Percentiles rank a stretch among this genome's conserved stretches.
These are phyloP conservation scores for Ochotona curzoniae DNA, from an alignment of 2,113 vertebrate species.

Conservation along the genomic window DNA sequence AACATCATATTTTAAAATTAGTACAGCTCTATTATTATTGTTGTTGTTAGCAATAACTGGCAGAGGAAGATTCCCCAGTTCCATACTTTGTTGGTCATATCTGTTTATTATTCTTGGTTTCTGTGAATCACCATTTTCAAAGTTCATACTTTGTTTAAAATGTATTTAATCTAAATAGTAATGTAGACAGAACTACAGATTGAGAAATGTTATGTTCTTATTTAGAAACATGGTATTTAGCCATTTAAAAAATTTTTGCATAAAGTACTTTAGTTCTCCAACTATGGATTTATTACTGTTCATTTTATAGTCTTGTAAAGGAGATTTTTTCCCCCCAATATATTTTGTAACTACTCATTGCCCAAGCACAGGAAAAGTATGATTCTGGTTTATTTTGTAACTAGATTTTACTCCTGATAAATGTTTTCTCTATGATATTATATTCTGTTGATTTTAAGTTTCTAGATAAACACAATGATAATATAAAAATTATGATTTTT, in stretches of 20 bases:
- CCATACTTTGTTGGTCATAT: conserved; percentile 26
- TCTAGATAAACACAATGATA: neutral
- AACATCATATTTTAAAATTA: neutral
- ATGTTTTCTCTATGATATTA: conserved; percentile 11
- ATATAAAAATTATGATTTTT: neutral
- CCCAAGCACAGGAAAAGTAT: neutral
- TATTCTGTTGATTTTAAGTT: neutral
- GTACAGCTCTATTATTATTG: conserved; percentile 16
- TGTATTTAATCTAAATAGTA: neutral
- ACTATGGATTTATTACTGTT: conserved; percentile 5
- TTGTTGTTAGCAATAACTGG: neutral
- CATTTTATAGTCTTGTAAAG: neutral
- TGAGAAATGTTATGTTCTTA: conserved; percentile 32
- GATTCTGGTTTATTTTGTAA: conserved; percentile 16
- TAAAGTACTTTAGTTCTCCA: neutral
- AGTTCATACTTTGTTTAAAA: neutral
- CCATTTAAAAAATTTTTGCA: conserved; percentile 16
- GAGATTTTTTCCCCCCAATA: neutral
- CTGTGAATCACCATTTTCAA: neutral
- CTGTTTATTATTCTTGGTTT: neutral
- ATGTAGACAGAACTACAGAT: neutral
- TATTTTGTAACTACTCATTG: conserved; percentile 30
- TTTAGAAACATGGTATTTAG: neutral
- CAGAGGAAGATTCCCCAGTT: neutral
- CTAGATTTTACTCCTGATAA: neutral